Evolutionary conservation across 2,888 invertebrate species (phyloP).

Genomic region (Drosophila seclusa): DNA sequence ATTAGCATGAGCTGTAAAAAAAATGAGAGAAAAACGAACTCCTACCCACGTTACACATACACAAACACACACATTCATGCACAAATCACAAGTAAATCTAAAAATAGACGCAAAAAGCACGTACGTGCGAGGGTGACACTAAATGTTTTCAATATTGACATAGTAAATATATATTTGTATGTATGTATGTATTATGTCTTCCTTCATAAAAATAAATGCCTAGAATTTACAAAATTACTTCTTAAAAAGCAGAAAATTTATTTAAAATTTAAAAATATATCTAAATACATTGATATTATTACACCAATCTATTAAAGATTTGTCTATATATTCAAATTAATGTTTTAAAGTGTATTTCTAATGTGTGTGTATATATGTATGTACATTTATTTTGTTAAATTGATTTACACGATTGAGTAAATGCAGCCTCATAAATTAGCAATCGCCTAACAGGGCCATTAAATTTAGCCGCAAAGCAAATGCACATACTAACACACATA

Average conservation of each 20-base stretch:
- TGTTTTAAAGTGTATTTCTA: neutral
- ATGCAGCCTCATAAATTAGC: constrained; percentile 36
- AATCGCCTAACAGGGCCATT: constrained; percentile 38
- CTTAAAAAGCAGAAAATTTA: neutral
- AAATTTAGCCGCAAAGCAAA: constrained; percentile 32
- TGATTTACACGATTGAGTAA: neutral
- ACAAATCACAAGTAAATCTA: constrained; percentile 1
- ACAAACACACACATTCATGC: neutral
- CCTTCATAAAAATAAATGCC: neutral
- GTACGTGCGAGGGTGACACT: constrained; percentile 25
- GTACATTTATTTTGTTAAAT: neutral
- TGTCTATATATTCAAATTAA: neutral
- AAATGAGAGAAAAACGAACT: constrained; percentile 5
- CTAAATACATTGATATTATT: neutral
- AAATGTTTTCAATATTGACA: constrained; percentile 2
- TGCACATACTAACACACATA: neutral
- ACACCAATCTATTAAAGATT: neutral
- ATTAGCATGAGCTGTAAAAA: constrained; percentile 63
- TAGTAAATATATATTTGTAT: neutral
- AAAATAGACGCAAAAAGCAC: constrained; percentile 10
- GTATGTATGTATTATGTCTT: neutral
- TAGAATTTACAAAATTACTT: neutral
- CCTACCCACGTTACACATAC: constrained; percentile 4
- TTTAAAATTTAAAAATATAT: neutral
- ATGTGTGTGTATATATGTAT: neutral